phyloP scores from a whole-genome alignment of 2,113 vertebrate genomes.

The Leucopsar rothschildi region DNA sequence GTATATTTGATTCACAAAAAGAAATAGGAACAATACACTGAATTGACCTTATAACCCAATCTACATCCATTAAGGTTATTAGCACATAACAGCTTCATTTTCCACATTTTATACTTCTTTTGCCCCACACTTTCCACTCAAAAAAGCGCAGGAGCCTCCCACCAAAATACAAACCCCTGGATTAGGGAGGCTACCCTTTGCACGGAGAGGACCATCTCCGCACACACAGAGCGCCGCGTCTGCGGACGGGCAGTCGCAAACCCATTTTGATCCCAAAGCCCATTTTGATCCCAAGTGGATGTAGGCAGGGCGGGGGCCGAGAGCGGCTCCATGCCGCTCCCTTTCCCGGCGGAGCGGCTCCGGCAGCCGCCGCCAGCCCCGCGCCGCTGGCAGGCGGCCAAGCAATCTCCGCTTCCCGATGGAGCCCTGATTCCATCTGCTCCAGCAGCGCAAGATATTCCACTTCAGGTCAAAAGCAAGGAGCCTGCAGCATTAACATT shows the following conservation, averaged over 20 bases:
- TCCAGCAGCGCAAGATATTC: slow-evolving; percentile 74
- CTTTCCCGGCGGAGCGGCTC: neutral
- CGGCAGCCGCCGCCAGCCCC: slow-evolving; percentile 29
- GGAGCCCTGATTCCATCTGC: slow-evolving; percentile 78
- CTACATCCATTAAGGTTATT: neutral
- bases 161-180: neutral
- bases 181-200: neutral
- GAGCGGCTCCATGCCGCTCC: neutral
- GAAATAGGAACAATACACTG: neutral
- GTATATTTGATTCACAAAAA: neutral
- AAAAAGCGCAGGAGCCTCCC: neutral
- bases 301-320: neutral
- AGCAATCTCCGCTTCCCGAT: slow-evolving; percentile 67
- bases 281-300: slow-evolving; percentile 32
- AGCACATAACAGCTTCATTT: slow-evolving; percentile 32
- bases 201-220: slow-evolving; percentile 17
- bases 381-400: slow-evolving; percentile 70
- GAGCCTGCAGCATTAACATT: slow-evolving; percentile 79
- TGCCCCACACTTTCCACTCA: neutral
- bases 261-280: neutral
- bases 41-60: neutral
- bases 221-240: neutral
- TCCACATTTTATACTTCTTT: neutral
- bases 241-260: slow-evolving; percentile 2
- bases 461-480: slow-evolving; percentile 81